Evolutionary conservation across 1,140 invertebrate species (phyloP).

Genomic region (Pseudachorutes palmiensis): DNA sequence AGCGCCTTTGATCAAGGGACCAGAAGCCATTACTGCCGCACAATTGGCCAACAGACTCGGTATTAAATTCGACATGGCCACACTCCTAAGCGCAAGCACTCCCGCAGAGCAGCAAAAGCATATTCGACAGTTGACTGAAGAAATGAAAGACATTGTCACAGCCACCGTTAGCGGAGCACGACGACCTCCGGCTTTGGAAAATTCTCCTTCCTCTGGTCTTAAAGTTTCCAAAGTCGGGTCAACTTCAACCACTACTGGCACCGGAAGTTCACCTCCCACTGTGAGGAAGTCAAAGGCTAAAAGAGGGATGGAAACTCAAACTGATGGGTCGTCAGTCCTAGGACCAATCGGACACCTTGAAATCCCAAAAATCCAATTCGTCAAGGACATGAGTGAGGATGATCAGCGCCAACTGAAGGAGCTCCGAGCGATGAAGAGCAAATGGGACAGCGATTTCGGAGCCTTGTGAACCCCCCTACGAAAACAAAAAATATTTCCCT

Average conservation of each 20-base stretch:
- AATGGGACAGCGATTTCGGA: neutral
- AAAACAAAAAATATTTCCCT: neutral
- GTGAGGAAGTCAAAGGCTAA: neutral
- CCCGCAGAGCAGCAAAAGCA: neutral
- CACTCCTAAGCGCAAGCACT: neutral
- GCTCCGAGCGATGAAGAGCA: neutral
- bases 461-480: neutral
- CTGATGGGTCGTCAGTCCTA: neutral
- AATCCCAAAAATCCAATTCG: neutral
- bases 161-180: neutral
- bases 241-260: no score
- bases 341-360: neutral
- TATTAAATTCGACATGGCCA: neutral
- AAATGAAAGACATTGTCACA: neutral
- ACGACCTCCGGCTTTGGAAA: no score
- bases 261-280: no score
- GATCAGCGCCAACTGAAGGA: neutral
- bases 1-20: neutral
- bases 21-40: neutral
- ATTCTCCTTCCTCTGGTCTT: no score
- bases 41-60: neutral
- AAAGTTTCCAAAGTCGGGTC: no score
- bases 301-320: neutral
- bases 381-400: neutral
- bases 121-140: neutral